These are phyloP conservation scores for Isichthys henryi DNA, from an alignment of 2,113 vertebrate species.

Conservation along the genomic window DNA sequence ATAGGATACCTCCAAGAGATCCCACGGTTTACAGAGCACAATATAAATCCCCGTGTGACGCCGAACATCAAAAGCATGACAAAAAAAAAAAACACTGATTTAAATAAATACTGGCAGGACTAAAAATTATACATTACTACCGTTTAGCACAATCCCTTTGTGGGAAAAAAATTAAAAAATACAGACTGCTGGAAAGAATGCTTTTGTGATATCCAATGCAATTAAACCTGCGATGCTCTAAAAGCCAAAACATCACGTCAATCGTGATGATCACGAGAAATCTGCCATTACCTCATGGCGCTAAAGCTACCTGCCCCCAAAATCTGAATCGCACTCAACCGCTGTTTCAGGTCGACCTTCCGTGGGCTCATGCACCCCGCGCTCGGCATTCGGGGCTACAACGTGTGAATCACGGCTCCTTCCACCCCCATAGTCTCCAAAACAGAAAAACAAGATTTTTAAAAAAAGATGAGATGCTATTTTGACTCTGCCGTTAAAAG, in stretches of 20 bases:
- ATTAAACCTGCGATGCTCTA: background rate
- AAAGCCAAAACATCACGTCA: background rate
- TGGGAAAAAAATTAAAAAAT: background rate
- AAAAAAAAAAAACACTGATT: background rate
- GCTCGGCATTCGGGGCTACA: background rate
- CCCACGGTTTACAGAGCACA: background rate
- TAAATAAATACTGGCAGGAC: background rate
- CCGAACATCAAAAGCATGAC: background rate
- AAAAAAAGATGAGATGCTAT: background rate
- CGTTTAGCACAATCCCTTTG: background rate
- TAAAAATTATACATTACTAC: background rate
- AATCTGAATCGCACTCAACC: background rate
- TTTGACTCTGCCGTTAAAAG: background rate
- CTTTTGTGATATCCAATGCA: background rate
- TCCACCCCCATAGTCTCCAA: background rate
- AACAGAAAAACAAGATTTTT: background rate
- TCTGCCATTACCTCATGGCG: background rate
- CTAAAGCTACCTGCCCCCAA: background rate
- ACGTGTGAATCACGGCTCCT: background rate
- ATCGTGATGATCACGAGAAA: background rate
- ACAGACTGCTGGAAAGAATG: background rate
- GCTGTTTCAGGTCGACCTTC: background rate
- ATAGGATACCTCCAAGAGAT: background rate
- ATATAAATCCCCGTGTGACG: background rate
- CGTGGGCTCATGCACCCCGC: background rate